Percentiles rank a stretch among this genome's conserved stretches.
Conservation (phyloP, 2,113 vertebrate species). For the Lates calcarifer region DNA sequence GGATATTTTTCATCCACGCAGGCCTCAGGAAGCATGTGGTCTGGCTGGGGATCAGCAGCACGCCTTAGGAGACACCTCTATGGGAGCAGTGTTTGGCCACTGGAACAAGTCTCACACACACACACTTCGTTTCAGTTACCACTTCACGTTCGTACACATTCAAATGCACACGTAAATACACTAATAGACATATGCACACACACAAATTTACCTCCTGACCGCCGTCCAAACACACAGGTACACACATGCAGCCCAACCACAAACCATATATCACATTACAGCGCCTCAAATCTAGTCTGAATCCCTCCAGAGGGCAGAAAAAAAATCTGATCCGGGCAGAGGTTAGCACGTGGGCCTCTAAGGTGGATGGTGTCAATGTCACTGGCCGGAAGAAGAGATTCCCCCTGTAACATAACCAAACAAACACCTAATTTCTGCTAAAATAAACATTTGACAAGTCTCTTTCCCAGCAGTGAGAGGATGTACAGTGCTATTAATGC, state of each 20-base stretch:
- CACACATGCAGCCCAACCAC: conserved; percentile 39
- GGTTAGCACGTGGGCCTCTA: conserved; percentile 6
- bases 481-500: neutral
- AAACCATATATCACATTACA: conserved; percentile 57
- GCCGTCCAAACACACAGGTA: conserved; percentile 30
- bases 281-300: conserved; percentile 16
- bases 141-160: conserved; percentile 33
- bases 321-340: conserved; percentile 33
- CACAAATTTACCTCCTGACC: conserved; percentile 40
- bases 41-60: conserved; percentile 73
- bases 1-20: conserved; percentile 85
- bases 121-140: conserved; percentile 28
- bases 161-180: conserved; percentile 38
- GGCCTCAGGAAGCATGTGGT: conserved; percentile 83
- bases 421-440: conserved; percentile 54
- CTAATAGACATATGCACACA: conserved; percentile 39
- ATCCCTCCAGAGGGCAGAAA: conserved; percentile 32
- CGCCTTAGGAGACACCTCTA: conserved; percentile 62
- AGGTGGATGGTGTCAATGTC: conserved; percentile 6
- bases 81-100: conserved; percentile 66
- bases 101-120: conserved; percentile 44
- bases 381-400: conserved; percentile 18
- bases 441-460: conserved; percentile 50
- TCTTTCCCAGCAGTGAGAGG: conserved; percentile 11
- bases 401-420: conserved; percentile 32